These are phyloP conservation scores for Linnaemya tessellans DNA, from an alignment of 2,888 invertebrate genomes.

Conservation along the genomic window DNA sequence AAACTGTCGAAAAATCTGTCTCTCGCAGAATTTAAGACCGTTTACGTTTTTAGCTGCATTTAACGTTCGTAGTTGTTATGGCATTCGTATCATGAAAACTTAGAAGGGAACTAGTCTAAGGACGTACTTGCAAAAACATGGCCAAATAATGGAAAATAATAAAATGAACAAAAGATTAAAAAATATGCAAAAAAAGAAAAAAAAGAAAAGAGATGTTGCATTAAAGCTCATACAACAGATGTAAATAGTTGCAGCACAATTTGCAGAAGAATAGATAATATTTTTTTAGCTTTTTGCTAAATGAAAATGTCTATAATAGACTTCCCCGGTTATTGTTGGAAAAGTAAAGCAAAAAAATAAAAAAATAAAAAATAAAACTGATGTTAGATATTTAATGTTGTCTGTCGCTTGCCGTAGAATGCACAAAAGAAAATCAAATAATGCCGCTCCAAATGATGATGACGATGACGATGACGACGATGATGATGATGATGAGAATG, in stretches of 20 bases:
- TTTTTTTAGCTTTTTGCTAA: conserved; percentile 40
- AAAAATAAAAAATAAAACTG: too few species aligned
- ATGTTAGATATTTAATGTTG: conserved; percentile 41
- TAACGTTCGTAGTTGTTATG: conserved; percentile 6
- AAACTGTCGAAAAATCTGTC: conserved; percentile 28
- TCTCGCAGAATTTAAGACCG: neutral
- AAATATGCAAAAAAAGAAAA: conserved; percentile 23
- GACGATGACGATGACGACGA: neutral
- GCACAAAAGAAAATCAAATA: conserved; percentile 12
- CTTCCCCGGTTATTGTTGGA: conserved; percentile 59
- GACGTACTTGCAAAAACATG: conserved; percentile 26
- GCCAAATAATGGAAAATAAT: neutral
- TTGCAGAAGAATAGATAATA: conserved; percentile 51
- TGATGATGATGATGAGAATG: conserved; percentile 21
- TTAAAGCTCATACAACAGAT: conserved; percentile 59
- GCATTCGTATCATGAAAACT: neutral
- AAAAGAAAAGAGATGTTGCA: too few species aligned
- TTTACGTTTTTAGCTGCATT: conserved; percentile 24
- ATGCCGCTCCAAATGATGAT: conserved; percentile 1
- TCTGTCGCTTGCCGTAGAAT: conserved; percentile 23
- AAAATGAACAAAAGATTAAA: conserved; percentile 16
- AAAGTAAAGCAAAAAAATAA: conserved; percentile 1
- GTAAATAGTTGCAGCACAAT: conserved; percentile 56
- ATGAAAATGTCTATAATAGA: conserved; percentile 67
- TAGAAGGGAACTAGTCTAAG: conserved; percentile 17